Evolutionary conservation across 1,140 invertebrate species (phyloP).

Genomic region (Scaptodrosophila lebanonensis): DNA sequence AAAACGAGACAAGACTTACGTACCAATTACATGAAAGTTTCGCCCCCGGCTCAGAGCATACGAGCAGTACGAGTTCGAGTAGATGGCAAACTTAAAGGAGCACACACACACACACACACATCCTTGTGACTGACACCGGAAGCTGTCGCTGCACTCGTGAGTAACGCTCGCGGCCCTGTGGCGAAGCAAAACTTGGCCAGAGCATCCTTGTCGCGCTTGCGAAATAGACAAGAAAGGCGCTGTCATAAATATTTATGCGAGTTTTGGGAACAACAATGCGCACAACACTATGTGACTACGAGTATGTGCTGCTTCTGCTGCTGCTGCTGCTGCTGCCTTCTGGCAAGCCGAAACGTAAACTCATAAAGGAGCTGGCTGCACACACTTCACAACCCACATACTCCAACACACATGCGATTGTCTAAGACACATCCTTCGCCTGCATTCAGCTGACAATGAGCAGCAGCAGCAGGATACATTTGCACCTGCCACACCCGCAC

Average conservation of each 20-base stretch:
- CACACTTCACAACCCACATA: conserved; percentile 20
- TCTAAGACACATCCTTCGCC: conserved; percentile 50
- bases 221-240: conserved; percentile 58
- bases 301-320: not conserved
- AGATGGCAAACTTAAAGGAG: too few species aligned
- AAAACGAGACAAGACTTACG: conserved; percentile 60
- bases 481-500: conserved; percentile 57
- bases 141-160: conserved; percentile 54
- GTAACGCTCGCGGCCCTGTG: conserved; percentile 43
- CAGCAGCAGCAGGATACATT: conserved; percentile 61
- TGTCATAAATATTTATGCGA: conserved; percentile 77
- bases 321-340: not conserved
- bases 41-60: not conserved
- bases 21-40: conserved; percentile 56
- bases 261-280: conserved; percentile 74
- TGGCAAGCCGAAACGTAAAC: too few species aligned
- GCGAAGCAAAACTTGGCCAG: conserved; percentile 36
- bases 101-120: conserved; percentile 44
- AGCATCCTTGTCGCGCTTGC: conserved; percentile 21
- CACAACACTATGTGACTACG: conserved; percentile 34
- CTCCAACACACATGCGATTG: conserved; percentile 59
- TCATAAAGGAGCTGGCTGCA: too few species aligned
- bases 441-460: conserved; percentile 59
- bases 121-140: conserved; percentile 68
- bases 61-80: too few species aligned